Conservation (phyloP, 2,113 vertebrate genomes). For the Embiotoca jacksoni region DNA sequence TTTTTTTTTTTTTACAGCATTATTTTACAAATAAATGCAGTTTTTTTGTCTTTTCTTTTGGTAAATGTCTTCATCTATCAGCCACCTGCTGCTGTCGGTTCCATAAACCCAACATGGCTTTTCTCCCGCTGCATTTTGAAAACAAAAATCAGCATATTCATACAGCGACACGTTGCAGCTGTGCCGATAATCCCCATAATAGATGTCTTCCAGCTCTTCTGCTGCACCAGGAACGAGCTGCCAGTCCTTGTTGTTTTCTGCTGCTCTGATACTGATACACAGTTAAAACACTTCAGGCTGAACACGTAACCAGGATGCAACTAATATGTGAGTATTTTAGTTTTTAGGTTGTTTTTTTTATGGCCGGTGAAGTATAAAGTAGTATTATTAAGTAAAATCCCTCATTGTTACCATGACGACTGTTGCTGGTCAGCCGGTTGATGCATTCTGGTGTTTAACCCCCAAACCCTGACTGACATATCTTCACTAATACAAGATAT, state of each 20-base stretch:
- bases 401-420: too few species aligned
- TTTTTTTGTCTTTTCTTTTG: not conserved
- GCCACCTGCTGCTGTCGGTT: constrained; percentile 41
- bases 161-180: constrained; percentile 17
- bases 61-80: not conserved
- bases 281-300: not conserved
- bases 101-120: constrained; percentile 10
- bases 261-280: constrained; percentile 23
- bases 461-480: constrained; percentile 8
- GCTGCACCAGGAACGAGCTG: constrained; percentile 6
- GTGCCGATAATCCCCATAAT: constrained; percentile 33
- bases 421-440: too few species aligned
- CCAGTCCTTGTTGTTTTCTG: constrained; percentile 20
- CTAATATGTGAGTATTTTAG: too few species aligned
- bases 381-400: too few species aligned
- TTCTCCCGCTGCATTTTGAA: not conserved
- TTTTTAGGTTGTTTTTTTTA: too few species aligned
- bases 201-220: constrained; percentile 12
- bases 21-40: not conserved
- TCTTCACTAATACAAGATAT: constrained; percentile 18
- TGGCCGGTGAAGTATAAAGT: too few species aligned
- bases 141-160: constrained; percentile 22
- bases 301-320: too few species aligned
- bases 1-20: too few species aligned
- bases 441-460: too few species aligned